Base-by-base conservation (phyloP, 2,888 invertebrate species). In the Orthosia cruda region DNA sequence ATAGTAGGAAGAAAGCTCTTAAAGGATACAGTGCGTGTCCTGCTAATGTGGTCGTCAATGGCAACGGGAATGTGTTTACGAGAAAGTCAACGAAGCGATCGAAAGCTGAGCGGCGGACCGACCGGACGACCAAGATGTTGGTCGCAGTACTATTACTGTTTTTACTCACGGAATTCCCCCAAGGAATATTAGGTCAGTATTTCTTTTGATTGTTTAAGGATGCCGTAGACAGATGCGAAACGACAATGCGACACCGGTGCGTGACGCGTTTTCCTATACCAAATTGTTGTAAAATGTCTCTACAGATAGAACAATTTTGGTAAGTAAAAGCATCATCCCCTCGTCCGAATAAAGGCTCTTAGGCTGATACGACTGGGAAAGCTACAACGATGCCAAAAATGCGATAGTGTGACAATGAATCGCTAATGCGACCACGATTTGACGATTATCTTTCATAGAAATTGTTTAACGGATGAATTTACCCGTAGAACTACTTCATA, bases 81-180 rank as follows among this genome's bases (percentile, higher is more conserved):
- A 93, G 94, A 71, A 96, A 95, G 82, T 90, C 94, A 0, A 94
- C 95, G 0, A 96, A 96, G 76, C 89, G 96, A 2, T 91, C 95
- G 3, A 96, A 96, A 72, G 94, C 96, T 0, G 96, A 96, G 82
- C 88, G 94, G 2, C 89, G 96, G 58, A 95, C 96, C 0, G 99
- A 99, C 91, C 97, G 99, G 59, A 99, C 99, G 0, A 99, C 99
- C 0, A 98, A 98, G 91, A 98, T 99, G 98, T 96, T 99, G 64
- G 97, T 99, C 2, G 99, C 99, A 0, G 98, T 99, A 0, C 97
- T 99, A 1, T 94, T 99, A 3, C 97, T 99, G 4, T 99, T 99
- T 91, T 97, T 99, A 4, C 94, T 99, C 63, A 99, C 99, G 0
- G 99, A 99, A 94, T 98, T 99, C 85, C 99, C 99, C 0, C 98